Conservation (phyloP, 2,888 invertebrate genomes). For the Agrypnus murinus region DNA sequence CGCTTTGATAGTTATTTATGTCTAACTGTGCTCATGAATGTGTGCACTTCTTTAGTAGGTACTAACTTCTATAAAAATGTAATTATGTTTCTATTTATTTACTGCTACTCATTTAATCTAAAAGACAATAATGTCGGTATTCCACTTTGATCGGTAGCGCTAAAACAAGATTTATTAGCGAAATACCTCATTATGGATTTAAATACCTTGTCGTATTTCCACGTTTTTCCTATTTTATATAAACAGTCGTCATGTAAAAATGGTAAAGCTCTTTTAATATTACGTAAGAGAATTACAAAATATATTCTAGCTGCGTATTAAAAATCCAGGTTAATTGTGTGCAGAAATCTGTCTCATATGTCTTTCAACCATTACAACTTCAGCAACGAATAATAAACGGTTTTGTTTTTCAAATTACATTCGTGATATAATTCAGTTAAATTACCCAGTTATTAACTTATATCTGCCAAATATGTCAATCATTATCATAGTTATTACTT, state of each 20-base stretch:
- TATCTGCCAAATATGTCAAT: conserved; percentile 17
- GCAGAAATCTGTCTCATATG: conserved; percentile 28
- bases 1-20: conserved; percentile 14
- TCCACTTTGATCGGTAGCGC: no score
- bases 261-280: conserved; percentile 14
- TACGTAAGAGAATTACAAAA: conserved; percentile 28
- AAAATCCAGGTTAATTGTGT: conserved; percentile 43
- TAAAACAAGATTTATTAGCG: no score
- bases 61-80: no score
- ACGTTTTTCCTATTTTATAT: not conserved
- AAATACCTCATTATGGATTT: no score
- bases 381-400: conserved; percentile 4
- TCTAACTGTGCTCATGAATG: no score
- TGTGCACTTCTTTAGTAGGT: no score
- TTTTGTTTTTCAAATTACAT: conserved; percentile 2
- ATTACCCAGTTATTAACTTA: conserved; percentile 11
- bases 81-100: no score
- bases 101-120: no score
- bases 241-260: not conserved
- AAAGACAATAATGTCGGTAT: no score
- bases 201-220: no score
- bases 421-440: conserved; percentile 1
- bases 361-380: conserved; percentile 6
- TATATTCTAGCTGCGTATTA: conserved; percentile 33
- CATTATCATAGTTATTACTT: no score